These are phyloP conservation scores for Apodemia hepburni DNA, from an alignment of 2,888 invertebrate species.

Conservation along the genomic window DNA sequence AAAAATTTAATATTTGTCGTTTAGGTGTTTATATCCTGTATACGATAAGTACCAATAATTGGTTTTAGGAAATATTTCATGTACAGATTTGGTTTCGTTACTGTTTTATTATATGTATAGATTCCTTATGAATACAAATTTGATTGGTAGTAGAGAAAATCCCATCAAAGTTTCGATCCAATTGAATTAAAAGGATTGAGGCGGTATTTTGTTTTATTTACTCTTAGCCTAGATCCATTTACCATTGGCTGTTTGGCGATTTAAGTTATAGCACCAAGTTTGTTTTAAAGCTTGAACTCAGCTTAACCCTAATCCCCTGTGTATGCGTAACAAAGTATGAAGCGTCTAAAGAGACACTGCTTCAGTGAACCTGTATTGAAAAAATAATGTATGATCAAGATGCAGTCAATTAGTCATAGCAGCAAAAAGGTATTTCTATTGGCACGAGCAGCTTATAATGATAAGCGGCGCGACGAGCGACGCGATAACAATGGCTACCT, in stretches of 20 bases:
- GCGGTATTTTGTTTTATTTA: no score
- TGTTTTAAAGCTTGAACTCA: background rate
- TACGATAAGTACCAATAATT: no score
- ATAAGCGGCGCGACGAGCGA: background rate
- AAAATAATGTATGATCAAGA: conserved; percentile 30
- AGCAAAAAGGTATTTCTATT: conserved; percentile 31
- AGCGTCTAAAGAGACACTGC: conserved; percentile 22
- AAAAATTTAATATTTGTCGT: no score
- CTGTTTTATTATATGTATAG: no score
- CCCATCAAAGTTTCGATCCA: no score
- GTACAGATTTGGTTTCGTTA: no score
- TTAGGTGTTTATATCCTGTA: no score
- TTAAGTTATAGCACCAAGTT: background rate
- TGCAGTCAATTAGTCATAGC: conserved; percentile 34
- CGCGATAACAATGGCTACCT: background rate
- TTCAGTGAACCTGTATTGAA: conserved; percentile 22
- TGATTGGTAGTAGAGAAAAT: no score
- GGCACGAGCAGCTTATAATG: background rate
- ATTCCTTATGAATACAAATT: no score
- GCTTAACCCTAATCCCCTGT: conserved; percentile 16
- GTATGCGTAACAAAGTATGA: background rate
- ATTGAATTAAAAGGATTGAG: no score
- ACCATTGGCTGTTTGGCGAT: background rate
- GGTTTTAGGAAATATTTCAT: no score
- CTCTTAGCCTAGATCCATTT: background rate